These are phyloP conservation scores for Drosophila pachea DNA, from an alignment of 1,140 invertebrate species.

Conservation along the genomic window DNA sequence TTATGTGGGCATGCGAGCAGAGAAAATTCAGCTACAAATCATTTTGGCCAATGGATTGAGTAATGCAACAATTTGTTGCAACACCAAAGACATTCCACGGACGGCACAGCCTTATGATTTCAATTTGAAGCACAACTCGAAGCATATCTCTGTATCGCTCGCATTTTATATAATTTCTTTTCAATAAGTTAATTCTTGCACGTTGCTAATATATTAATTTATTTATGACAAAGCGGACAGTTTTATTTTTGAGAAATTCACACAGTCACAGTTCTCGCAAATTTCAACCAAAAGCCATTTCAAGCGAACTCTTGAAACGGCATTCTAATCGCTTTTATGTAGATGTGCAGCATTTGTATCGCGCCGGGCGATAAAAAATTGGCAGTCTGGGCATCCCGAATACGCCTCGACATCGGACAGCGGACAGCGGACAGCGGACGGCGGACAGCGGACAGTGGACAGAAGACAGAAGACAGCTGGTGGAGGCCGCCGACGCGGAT, in stretches of 20 bases:
- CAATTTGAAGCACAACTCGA: too few relatives aligned
- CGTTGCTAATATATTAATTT: too few relatives aligned
- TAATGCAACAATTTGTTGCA: conserved; percentile 32
- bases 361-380: conserved; percentile 52
- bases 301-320: background rate
- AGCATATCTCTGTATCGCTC: too few relatives aligned
- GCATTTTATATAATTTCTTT: too few relatives aligned
- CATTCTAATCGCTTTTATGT: conserved; percentile 40
- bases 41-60: conserved; percentile 21
- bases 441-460: conserved; percentile 2
- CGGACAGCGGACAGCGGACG: conserved; percentile 13
- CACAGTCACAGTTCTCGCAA: conserved; percentile 10
- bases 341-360: conserved; percentile 31
- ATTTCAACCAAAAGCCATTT: conserved; percentile 6
- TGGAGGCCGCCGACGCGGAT: conserved; percentile 1
- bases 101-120: background rate
- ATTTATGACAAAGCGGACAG: background rate
- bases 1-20: conserved; percentile 33
- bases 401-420: conserved; percentile 25
- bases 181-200: too few relatives aligned
- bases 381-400: conserved; percentile 50
- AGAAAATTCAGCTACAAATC: conserved; percentile 34
- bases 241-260: background rate
- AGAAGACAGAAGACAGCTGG: conserved; percentile 15
- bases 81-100: conserved; percentile 21